Evolutionary conservation across 1,140 invertebrate genomes (phyloP).

Genomic region (Cydia strobilella): DNA sequence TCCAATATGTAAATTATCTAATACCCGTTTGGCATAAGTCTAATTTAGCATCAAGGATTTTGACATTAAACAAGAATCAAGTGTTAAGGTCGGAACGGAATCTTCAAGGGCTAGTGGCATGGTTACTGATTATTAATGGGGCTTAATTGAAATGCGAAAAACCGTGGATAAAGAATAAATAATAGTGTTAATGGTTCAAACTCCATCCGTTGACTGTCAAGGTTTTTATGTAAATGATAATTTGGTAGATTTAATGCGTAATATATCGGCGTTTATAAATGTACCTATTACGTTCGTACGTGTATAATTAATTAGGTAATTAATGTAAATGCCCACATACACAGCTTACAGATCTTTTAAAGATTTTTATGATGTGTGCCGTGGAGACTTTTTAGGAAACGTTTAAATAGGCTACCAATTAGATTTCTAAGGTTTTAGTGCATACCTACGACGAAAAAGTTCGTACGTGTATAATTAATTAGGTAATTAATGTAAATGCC

Average conservation of each 20-base stretch:
- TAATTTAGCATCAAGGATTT: not conserved
- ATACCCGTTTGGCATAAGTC: not conserved
- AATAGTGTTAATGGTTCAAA: not conserved
- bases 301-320: not conserved
- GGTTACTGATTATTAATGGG: not conserved
- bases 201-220: constrained; percentile 1
- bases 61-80: not conserved
- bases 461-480: not conserved
- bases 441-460: not conserved
- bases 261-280: not conserved
- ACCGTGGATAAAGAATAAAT: constrained; percentile 7
- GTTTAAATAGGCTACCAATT: no score
- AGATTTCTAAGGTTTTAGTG: no score
- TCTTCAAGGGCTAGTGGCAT: not conserved
- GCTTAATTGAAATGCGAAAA: not conserved
- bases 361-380: no score
- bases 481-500: not conserved
- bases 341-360: no score
- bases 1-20: not conserved
- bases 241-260: not conserved
- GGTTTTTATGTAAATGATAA: not conserved
- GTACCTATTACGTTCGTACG: not conserved
- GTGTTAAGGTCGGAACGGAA: not conserved
- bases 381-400: no score
- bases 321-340: not conserved